A percentile compares a stretch with the other conserved stretches of the same genome.
These are phyloP conservation scores for Melanotaenia trifasciata DNA, from an alignment of 2,797 vertebrate species.

Conservation along the genomic window DNA sequence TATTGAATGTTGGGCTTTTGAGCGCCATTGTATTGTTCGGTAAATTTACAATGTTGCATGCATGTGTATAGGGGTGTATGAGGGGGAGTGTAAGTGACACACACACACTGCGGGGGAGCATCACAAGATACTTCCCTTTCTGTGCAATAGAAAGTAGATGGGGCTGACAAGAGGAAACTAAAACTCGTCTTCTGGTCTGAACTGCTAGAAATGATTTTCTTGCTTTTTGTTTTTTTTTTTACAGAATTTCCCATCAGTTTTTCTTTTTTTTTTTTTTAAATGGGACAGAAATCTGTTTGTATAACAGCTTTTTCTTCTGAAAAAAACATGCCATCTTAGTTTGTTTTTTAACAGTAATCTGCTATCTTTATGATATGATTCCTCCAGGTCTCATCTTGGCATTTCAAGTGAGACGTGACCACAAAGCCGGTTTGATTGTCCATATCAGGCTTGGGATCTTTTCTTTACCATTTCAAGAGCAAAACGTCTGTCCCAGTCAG, in stretches of 20 bases:
- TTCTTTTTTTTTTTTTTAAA: background rate
- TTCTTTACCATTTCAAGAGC: constrained; percentile 35
- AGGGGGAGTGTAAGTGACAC: constrained; percentile 5
- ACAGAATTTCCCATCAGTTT: background rate
- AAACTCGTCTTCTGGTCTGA: constrained; percentile 19
- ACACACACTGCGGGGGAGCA: constrained; percentile 33
- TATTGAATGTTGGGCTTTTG: constrained; percentile 29
- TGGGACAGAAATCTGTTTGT: background rate
- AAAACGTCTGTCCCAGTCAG: constrained; percentile 8
- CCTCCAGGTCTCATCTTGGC: background rate
- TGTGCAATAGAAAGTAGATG: constrained; percentile 59
- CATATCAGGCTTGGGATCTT: constrained; percentile 42
- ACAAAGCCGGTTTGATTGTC: constrained; percentile 37
- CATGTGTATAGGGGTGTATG: constrained; percentile 58
- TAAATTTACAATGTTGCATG: constrained; percentile 6
- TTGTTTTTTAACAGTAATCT: background rate
- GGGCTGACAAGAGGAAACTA: constrained; percentile 36
- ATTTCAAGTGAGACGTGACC: constrained; percentile 21
- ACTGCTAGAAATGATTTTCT: constrained; percentile 19
- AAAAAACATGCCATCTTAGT: background rate
- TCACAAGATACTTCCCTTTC: constrained; percentile 41
- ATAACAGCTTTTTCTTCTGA: background rate
- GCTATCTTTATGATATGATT: background rate
- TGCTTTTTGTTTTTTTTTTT: background rate
- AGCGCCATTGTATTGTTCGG: constrained; percentile 13